phyloP scores from a whole-genome alignment of 1,140 invertebrate genomes.

The Drosophila tsacasi region DNA sequence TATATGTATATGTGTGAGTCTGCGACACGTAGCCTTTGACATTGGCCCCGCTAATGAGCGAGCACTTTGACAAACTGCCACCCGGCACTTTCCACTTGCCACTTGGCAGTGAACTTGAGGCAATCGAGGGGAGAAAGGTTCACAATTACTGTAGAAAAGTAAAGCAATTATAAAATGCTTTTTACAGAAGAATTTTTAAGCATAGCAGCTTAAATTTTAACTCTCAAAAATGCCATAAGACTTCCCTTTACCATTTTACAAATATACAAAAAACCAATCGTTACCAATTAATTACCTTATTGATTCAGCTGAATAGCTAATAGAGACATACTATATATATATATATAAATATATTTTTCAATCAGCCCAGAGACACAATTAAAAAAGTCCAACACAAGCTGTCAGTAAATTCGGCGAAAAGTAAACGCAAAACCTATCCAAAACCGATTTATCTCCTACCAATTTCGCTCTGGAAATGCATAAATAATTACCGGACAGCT shows the following conservation, averaged over 20 bases:
- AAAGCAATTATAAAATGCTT: conserved; percentile 34
- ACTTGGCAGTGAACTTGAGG: conserved; percentile 68
- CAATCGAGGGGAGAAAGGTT: conserved; percentile 1
- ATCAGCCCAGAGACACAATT: conserved; percentile 32
- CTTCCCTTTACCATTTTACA: background rate
- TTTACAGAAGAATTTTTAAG: background rate
- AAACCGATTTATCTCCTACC: conserved; percentile 15
- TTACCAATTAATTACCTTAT: conserved; percentile 25
- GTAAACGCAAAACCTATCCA: conserved; percentile 15
- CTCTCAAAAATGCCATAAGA: background rate
- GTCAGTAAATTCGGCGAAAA: conserved; percentile 20
- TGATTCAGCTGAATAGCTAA: conserved; percentile 37
- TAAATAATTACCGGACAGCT: conserved; percentile 48
- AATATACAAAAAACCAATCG: background rate
- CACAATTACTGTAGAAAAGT: conserved; percentile 17
- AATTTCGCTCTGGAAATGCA: conserved; percentile 21
- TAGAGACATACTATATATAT: conserved; percentile 5
- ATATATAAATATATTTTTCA: conserved; percentile 22
- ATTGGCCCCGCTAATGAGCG: conserved; percentile 77
- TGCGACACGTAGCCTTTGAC: conserved; percentile 78
- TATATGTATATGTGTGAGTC: conserved; percentile 25
- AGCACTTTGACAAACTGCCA: conserved; percentile 67
- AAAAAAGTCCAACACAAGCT: conserved; percentile 25
- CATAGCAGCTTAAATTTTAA: background rate
- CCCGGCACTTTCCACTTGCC: conserved; percentile 31